Percentiles rank a stretch among this genome's conserved stretches.
Evolutionary conservation across 2,797 vertebrate species (phyloP).

Genomic region (Galago senegalensis): DNA sequence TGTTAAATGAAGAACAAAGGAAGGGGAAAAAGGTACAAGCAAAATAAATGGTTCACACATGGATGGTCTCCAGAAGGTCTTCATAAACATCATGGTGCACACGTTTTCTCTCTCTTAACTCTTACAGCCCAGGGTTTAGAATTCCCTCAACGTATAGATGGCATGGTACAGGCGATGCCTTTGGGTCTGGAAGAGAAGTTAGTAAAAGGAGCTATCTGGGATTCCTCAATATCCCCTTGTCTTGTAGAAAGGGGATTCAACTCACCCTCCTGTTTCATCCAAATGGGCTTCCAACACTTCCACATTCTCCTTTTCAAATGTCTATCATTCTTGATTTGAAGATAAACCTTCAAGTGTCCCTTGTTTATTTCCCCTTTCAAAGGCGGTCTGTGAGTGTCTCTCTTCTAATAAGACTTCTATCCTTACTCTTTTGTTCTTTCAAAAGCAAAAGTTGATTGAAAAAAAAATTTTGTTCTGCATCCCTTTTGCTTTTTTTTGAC

Average conservation of each 20-base stretch:
- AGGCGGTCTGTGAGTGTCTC: background rate
- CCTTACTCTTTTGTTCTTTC: constrained; percentile 52
- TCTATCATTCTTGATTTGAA: constrained; percentile 4
- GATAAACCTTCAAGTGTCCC: background rate
- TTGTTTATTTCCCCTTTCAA: background rate
- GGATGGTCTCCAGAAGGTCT: background rate
- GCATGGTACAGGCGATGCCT: background rate
- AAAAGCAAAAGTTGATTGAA: constrained; percentile 33
- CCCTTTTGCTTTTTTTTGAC: background rate
- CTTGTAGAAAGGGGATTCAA: constrained; percentile 6
- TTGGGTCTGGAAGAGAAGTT: background rate
- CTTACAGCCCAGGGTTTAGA: background rate
- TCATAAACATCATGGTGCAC: background rate
- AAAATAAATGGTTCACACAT: background rate
- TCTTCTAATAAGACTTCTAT: background rate
- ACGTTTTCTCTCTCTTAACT: background rate
- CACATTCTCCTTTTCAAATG: background rate
- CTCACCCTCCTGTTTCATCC: background rate
- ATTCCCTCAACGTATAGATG: too few relatives aligned
- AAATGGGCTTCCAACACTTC: background rate
- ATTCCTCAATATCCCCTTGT: background rate
- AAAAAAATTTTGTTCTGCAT: background rate
- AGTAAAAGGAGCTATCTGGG: background rate
- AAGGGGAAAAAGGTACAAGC: background rate
- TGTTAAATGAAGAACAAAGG: background rate